phyloP scores from a whole-genome alignment of 2,888 invertebrate genomes.

The Nemotelus nigrinus region DNA sequence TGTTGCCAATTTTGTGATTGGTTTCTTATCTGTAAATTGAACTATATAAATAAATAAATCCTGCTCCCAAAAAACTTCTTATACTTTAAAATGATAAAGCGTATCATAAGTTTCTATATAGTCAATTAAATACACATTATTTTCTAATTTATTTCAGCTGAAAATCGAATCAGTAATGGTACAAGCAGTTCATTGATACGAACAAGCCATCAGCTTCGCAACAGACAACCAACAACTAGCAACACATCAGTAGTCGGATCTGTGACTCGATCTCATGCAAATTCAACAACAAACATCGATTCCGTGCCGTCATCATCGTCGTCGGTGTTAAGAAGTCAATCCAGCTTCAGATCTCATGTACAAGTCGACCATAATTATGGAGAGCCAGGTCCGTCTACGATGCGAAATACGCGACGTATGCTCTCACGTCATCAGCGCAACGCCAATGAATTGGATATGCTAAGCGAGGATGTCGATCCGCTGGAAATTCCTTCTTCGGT shows the following conservation, averaged over 20 bases:
- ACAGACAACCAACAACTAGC: constrained; percentile 6
- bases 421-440: constrained; percentile 64
- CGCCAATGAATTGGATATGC: constrained; percentile 61
- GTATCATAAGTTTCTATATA: too few relatives aligned
- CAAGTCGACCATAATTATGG: constrained; percentile 63
- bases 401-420: constrained; percentile 60
- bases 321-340: constrained; percentile 16
- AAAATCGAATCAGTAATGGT: constrained; percentile 44
- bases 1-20: too few relatives aligned
- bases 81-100: background rate
- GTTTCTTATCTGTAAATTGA: too few relatives aligned
- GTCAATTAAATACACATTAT: background rate
- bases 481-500: constrained; percentile 53
- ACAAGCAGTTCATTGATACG: constrained; percentile 10
- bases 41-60: too few relatives aligned
- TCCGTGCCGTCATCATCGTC: constrained; percentile 39
- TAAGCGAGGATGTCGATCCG: constrained; percentile 54
- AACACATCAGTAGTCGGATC: constrained; percentile 35
- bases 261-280: constrained; percentile 46
- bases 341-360: constrained; percentile 50
- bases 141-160: constrained; percentile 32
- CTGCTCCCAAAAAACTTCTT: background rate
- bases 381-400: constrained; percentile 58
- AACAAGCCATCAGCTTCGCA: constrained; percentile 7
- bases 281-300: constrained; percentile 45